These are phyloP conservation scores for Solea solea DNA, from an alignment of 2,113 vertebrate genomes.

Conservation along the genomic window DNA sequence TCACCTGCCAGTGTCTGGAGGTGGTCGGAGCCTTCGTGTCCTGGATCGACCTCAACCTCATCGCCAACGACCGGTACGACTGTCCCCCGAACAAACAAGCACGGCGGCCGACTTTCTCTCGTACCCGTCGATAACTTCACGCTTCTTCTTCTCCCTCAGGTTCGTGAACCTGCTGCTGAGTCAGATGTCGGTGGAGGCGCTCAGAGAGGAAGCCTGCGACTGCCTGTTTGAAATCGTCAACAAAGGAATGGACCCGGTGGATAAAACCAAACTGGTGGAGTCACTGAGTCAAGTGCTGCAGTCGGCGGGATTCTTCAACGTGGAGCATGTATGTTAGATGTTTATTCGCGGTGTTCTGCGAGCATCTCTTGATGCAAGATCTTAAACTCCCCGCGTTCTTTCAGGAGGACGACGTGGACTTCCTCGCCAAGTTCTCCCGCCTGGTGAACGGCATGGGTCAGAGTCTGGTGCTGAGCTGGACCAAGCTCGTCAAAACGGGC, in stretches of 20 bases:
- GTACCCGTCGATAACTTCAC: too few relatives aligned
- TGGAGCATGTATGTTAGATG: constrained; percentile 86
- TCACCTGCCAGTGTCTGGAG: constrained; percentile 99
- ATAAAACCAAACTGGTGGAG: constrained; percentile 98
- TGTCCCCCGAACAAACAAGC: too few relatives aligned
- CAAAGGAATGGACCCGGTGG: constrained; percentile 98
- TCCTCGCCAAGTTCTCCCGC: constrained; percentile 96
- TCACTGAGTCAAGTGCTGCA: constrained; percentile 94
- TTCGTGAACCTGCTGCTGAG: constrained; percentile 97
- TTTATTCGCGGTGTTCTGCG: too few relatives aligned
- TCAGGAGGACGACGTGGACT: constrained; percentile 98
- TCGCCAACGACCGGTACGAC: constrained; percentile 95
- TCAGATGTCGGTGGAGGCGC: constrained; percentile 97
- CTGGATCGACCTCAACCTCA: constrained; percentile 98
- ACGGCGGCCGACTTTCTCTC: too few relatives aligned
- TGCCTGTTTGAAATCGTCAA: constrained; percentile 98
- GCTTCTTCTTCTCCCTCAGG: constrained; percentile 68
- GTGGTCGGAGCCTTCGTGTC: constrained; percentile 97
- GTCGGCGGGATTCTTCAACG: constrained; percentile 95
- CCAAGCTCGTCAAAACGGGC: constrained; percentile 88
- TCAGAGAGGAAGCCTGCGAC: constrained; percentile 97
- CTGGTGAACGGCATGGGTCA: constrained; percentile 99
- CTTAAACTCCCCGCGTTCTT: constrained; percentile 3
- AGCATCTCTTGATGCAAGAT: background rate
- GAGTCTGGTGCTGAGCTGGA: constrained; percentile 96